Percentiles rank a stretch among this genome's conserved stretches.
Evolutionary conservation across 2,797 vertebrate species (phyloP).

Genomic region (Chelmon rostratus): DNA sequence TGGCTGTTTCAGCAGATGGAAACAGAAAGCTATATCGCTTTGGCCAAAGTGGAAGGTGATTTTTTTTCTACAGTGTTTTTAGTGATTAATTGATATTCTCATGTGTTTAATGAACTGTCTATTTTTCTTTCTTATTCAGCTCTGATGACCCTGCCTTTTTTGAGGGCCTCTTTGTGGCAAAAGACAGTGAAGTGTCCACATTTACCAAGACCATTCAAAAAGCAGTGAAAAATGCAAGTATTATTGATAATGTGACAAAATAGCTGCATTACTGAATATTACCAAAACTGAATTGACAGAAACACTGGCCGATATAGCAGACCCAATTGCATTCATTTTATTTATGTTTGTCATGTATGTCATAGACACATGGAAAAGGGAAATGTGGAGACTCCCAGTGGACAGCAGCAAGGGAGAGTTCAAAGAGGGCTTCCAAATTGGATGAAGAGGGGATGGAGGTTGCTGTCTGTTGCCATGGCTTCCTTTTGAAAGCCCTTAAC

Average conservation of each 20-base stretch:
- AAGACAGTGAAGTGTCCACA: not conserved
- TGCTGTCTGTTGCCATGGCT: constrained; percentile 4
- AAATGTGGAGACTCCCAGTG: not conserved
- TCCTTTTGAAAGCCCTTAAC: not conserved
- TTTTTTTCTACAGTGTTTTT: no score
- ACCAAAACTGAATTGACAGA: no score
- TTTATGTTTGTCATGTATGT: not conserved
- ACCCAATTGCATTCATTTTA: not conserved
- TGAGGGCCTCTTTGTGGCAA: constrained; percentile 2
- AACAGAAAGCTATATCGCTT: no score
- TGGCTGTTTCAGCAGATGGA: no score
- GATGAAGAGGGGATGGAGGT: constrained; percentile 20
- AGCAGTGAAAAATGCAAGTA: not conserved
- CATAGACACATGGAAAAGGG: not conserved
- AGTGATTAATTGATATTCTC: no score
- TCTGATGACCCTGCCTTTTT: not conserved
- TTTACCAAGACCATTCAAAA: not conserved
- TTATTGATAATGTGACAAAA: not conserved
- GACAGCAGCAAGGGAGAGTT: not conserved
- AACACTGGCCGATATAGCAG: no score
- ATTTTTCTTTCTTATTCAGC: not conserved
- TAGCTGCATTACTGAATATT: not conserved
- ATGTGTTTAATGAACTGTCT: no score
- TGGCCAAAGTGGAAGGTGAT: no score
- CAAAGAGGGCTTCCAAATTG: not conserved